Conservation (phyloP, 1,140 invertebrate genomes). For the Papilio polyxenes region DNA sequence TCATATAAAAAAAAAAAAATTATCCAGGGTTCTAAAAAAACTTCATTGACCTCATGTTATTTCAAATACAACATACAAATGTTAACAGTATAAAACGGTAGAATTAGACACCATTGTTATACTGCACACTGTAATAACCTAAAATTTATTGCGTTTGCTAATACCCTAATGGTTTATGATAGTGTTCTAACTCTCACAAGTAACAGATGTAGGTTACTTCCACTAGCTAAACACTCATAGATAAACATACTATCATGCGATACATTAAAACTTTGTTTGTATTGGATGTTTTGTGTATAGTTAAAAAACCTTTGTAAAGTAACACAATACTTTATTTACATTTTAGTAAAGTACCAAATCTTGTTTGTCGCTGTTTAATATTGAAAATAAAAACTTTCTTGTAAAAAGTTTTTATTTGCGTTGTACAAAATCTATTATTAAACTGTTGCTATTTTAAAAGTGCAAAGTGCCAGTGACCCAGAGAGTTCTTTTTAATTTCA, state of each 20-base stretch:
- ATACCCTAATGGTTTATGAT: not conserved
- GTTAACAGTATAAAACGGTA: not conserved
- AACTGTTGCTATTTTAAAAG: slow-evolving; percentile 72
- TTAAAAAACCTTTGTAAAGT: no score
- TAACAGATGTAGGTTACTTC: no score
- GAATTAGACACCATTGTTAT: not conserved
- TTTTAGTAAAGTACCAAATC: not conserved
- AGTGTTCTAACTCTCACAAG: not conserved
- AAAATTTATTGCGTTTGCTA: not conserved
- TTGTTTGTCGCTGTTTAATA: not conserved
- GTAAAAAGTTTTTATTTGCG: slow-evolving; percentile 20
- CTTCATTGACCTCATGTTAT: not conserved
- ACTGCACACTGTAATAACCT: not conserved
- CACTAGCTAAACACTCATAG: no score
- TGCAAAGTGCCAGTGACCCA: slow-evolving; percentile 78
- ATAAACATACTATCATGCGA: no score
- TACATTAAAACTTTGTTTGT: no score
- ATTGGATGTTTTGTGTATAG: no score
- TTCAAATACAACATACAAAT: no score
- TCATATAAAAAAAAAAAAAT: no score
- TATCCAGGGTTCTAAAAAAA: not conserved
- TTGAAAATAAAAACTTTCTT: not conserved
- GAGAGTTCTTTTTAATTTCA: slow-evolving; percentile 77
- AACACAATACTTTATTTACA: not conserved
- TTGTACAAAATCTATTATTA: slow-evolving; percentile 37